Percentiles rank a stretch among this genome's conserved stretches.
These are phyloP conservation scores for Folsomia candida DNA, from an alignment of 2,888 invertebrate genomes.

Conservation along the genomic window DNA sequence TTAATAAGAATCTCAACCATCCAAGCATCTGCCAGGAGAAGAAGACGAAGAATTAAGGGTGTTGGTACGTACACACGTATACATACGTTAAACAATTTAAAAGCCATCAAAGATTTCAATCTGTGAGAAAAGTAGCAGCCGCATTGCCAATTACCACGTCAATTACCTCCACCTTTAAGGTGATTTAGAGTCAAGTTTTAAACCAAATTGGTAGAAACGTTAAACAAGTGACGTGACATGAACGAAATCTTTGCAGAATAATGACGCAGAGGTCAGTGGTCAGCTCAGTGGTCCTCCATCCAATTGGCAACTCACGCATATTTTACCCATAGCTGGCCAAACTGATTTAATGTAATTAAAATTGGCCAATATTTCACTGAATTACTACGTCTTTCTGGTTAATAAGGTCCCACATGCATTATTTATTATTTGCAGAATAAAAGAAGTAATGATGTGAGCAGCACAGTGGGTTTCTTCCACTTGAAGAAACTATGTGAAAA, in stretches of 20 bases:
- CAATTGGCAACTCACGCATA: neutral
- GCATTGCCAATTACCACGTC: neutral
- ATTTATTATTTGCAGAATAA: no score
- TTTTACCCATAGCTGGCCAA: neutral
- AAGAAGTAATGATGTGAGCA: neutral
- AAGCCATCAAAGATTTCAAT: neutral
- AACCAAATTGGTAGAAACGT: neutral
- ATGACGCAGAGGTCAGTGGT: neutral
- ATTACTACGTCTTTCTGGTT: neutral
- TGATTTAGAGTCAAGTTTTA: neutral
- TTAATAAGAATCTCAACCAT: neutral
- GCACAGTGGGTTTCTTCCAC: neutral
- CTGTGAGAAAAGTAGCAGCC: neutral
- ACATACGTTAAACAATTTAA: neutral
- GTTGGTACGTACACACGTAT: no score
- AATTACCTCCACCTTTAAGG: neutral
- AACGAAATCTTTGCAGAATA: neutral
- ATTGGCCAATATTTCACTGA: neutral
- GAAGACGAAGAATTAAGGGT: no score
- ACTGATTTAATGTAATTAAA: neutral
- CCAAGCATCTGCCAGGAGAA: neutral
- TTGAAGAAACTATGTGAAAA: neutral
- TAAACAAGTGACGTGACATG: neutral
- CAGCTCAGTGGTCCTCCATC: neutral
- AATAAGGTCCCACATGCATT: no score